Conservation (phyloP, 2,888 invertebrate species). For the Lasioglossum morio region DNA sequence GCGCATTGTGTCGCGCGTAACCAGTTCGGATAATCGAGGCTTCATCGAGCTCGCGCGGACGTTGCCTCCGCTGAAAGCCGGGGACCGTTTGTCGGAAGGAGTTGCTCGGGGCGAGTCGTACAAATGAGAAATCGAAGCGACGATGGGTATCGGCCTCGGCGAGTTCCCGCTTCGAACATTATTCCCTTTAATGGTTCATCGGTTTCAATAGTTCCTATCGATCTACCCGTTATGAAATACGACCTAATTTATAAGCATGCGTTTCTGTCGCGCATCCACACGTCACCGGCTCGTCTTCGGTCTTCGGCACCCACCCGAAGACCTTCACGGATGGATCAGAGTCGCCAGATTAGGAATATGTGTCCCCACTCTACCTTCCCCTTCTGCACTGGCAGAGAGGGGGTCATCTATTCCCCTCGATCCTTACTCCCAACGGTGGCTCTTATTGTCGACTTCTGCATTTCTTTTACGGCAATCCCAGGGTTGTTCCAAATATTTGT, state of each 20-base stretch:
- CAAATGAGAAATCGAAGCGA: constrained; percentile 7
- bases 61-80: neutral
- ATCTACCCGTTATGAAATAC: constrained; percentile 56
- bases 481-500: no score
- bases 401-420: no score
- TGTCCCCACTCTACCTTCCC: no score
- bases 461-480: no score
- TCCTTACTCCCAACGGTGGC: no score
- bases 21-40: neutral
- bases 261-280: neutral
- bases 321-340: constrained; percentile 1
- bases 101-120: neutral
- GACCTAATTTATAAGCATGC: constrained; percentile 51
- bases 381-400: no score
- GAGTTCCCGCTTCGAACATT: neutral
- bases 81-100: constrained; percentile 3
- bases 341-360: no score
- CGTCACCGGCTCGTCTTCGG: neutral
- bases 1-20: no score
- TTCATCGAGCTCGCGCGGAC: neutral
- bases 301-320: constrained; percentile 20
- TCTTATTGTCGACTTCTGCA: no score
- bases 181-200: constrained; percentile 21
- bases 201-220: constrained; percentile 49
- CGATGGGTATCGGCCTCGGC: neutral